Evolutionary conservation across 2,113 vertebrate species (phyloP), one percentile per base, ranked within the genome.

Genomic region (Emberiza fucata): DNA sequence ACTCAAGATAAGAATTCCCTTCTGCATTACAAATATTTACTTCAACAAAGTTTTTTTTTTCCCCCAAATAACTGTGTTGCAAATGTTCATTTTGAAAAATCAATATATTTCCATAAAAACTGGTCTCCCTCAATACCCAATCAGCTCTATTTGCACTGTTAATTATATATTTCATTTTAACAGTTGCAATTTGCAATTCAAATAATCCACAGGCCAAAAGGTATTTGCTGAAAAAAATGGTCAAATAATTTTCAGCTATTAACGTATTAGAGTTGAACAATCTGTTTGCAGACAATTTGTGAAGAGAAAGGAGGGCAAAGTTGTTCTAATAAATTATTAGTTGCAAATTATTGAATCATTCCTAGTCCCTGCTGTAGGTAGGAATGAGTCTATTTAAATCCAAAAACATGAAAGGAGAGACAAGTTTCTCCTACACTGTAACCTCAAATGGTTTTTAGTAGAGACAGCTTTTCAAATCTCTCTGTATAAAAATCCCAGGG

Each of bases 201-300:
- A 95, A 92, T 81, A 76, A 84, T 56, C 69, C 69, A 29, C 48
- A 84, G 95, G 89, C 77, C 91, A 92, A 94, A 91, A 92, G 76
- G 73, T 86, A 93, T 88, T 93, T 93, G 56, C 86, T 75, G 42
- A 63, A 85, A 92, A 92, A 84, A 86, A 63, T 13, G 35, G 81
- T 92, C 27, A 92, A 95, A 92, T 93, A 78, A 94, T 96, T 87
- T 81, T 53, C 86, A 91, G 33, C 60, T 47, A 85, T 95, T 95
- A 92, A 53, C 45, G 56, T 81, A 79, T 89, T 92, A 94, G 65
- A 92, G 65, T 33, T 37, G 35, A 21, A 75, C 77, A 84, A 94
- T 95, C 57, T 95, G 88, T 91, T 94, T 95, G 84, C 86, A 87
- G 93, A 95, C 56, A 91, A 95, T 95, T 87, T 87, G 57, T 24